These are phyloP conservation scores for Myripristis jacobus DNA, from an alignment of 2,797 vertebrate species.

Conservation along the genomic window DNA sequence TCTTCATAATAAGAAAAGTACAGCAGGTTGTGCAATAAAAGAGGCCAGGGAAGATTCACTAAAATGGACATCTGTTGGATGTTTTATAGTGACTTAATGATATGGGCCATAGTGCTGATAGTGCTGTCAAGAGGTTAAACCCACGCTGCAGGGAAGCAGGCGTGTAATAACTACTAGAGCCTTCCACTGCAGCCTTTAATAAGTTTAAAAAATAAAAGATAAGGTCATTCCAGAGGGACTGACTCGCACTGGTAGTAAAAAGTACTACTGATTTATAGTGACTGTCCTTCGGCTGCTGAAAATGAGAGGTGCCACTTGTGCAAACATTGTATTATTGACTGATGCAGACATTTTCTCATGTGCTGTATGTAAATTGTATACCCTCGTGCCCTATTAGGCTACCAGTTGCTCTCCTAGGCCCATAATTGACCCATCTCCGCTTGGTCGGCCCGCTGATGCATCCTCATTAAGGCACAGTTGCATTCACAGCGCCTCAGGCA, in stretches of 20 bases:
- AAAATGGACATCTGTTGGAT: neutral
- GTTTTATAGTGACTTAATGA: neutral
- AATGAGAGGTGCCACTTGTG: neutral
- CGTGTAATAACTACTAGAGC: conserved; percentile 5
- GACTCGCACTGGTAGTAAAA: neutral
- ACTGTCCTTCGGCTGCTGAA: neutral
- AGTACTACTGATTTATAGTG: conserved; percentile 11
- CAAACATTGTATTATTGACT: neutral
- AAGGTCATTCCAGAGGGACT: neutral
- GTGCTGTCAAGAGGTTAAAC: conserved; percentile 13
- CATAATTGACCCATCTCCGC: neutral
- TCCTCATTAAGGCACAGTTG: conserved; percentile 1
- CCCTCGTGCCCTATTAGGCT: neutral
- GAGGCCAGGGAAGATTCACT: neutral
- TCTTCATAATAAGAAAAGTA: neutral
- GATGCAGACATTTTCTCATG: neutral
- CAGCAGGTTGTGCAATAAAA: neutral
- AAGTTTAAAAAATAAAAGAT: neutral
- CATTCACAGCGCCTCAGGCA: conserved; percentile 7
- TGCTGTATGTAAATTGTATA: neutral
- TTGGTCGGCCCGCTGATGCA: neutral
- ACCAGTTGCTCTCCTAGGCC: neutral
- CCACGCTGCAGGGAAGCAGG: neutral
- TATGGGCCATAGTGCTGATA: neutral
- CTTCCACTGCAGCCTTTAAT: conserved; percentile 7